Base-by-base conservation (phyloP, 2,888 invertebrate species). In the Atrina japonica region DNA sequence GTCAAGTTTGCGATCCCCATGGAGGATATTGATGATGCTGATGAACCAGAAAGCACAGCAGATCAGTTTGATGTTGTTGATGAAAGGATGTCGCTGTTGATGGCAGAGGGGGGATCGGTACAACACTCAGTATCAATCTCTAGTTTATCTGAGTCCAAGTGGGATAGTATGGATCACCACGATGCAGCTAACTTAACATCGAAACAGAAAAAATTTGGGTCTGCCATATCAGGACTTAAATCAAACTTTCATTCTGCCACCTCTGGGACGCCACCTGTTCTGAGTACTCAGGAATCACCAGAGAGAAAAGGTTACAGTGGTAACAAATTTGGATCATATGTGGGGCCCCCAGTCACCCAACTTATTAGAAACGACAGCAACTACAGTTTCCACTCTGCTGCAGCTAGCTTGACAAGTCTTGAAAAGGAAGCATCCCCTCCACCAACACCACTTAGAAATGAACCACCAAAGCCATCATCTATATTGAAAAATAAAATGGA, bases 1-100 rank as follows among this genome's bases (percentile, higher is more conserved):
- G 96, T 97, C 0, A 95, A 96, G 0, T 97, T 97, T 90, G 95
- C 96, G 1, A 93, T 97, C 70, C 89, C 91, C 0, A 68, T 81
- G 6, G 76, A 81, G 5, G 84, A 84, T 14, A 82, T 76, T 25
- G 75, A 83, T 7, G 83, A 85, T 63, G 78, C 78, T 25, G 66
- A 71, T 27, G 75, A 82, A 16, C 66, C 56, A 9, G 64, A 75
- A 40, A 72, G 73, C 21, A 55, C 43, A 14, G 66, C 49, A 3
- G 93, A 93, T 84, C 93, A 94, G 86, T 92, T 92, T 86, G 94
- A 94, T 91, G 93, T 94, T 69, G 94, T 94, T 68, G 94, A 95
- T 90, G 95, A 95, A 90, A 94, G 94, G 88, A 94, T 94, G 75
- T 94, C 94, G 91, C 92, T 95, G 83, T 92, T 95, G 74, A 92